Conservation (phyloP, 1,140 invertebrate species). For the Manduca sexta region DNA sequence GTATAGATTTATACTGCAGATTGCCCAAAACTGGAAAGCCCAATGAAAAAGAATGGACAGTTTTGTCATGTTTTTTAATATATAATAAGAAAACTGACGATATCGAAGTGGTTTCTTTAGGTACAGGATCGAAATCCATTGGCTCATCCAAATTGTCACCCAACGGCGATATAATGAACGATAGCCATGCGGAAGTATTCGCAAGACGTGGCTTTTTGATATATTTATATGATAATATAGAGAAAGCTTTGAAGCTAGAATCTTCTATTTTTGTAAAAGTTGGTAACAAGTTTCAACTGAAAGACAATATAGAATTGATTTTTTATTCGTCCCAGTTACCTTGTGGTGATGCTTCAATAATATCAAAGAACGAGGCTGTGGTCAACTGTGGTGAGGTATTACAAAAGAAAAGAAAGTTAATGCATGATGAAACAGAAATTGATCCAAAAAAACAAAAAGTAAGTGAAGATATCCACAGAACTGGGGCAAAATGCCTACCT, state of each 20-base stretch:
- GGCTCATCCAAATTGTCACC: conserved; percentile 80
- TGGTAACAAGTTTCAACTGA: conserved; percentile 69
- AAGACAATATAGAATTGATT: conserved; percentile 82
- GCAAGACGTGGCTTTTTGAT: conserved; percentile 86
- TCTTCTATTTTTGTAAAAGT: conserved; percentile 55
- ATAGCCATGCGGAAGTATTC: conserved; percentile 94
- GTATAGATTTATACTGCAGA: conserved; percentile 50
- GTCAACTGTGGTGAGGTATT: conserved; percentile 45
- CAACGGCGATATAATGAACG: conserved; percentile 84
- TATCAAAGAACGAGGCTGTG: conserved; percentile 73
- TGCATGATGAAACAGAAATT: conserved; percentile 19
- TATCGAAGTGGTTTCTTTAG: conserved; percentile 83
- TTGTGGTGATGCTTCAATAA: conserved; percentile 96
- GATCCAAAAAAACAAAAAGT: conserved; percentile 41
- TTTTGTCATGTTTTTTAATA: conserved; percentile 83
- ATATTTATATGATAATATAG: conserved; percentile 82
- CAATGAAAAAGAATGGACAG: conserved; percentile 86
- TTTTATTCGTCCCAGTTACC: conserved; percentile 91
- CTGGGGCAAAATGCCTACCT: conserved; percentile 90
- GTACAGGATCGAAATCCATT: conserved; percentile 94
- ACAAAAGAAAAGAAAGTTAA: conserved; percentile 24
- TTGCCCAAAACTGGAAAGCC: conserved; percentile 90
- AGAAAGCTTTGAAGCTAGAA: conserved; percentile 45
- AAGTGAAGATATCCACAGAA: conserved; percentile 82
- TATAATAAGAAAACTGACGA: conserved; percentile 49